Conservation (phyloP, 64 coral and sea anemone species). For the Pocillopora damicornis region DNA sequence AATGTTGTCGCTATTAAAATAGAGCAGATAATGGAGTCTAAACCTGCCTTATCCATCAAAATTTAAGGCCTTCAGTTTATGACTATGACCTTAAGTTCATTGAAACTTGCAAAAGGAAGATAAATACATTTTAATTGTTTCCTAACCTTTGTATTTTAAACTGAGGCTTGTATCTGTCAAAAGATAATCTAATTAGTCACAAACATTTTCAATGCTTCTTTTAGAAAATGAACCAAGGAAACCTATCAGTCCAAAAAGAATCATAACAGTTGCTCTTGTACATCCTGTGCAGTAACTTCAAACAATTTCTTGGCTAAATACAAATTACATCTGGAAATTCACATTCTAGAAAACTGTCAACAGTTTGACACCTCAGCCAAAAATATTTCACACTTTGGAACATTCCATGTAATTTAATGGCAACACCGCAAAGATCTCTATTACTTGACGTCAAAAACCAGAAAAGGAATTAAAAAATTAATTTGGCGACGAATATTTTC, state of each 20-base stretch:
- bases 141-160: background rate
- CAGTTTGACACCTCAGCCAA: constrained; percentile 6
- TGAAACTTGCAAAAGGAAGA: background rate
- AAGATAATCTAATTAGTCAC: background rate
- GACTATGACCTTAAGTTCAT: background rate
- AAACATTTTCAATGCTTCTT: background rate
- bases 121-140: background rate
- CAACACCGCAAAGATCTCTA: background rate
- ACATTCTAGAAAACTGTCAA: background rate
- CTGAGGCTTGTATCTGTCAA: background rate
- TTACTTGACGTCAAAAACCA: background rate
- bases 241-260: too few relatives aligned
- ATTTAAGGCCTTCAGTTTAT: too few relatives aligned
- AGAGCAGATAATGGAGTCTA: too few relatives aligned
- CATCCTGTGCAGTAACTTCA: background rate
- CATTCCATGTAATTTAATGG: background rate
- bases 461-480: background rate
- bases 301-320: background rate
- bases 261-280: too few relatives aligned
- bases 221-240: too few relatives aligned
- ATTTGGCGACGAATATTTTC: background rate
- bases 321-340: background rate
- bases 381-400: background rate
- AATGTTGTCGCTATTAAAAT: too few relatives aligned
- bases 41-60: background rate